Conservation (phyloP, 1,140 invertebrate species). For the Drosophila obscura region DNA sequence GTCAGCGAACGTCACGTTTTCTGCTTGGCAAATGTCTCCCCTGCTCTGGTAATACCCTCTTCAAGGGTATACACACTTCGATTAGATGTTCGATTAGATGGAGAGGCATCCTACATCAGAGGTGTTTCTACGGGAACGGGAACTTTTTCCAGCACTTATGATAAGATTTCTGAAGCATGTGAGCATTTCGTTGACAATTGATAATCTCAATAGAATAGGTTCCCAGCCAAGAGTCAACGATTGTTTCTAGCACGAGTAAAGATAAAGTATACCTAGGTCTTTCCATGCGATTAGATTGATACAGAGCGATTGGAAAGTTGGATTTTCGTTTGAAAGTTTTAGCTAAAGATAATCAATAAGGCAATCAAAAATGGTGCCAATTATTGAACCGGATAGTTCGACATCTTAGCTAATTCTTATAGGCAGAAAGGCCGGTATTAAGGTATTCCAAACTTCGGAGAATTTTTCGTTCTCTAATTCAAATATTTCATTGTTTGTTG, state of each 20-base stretch:
- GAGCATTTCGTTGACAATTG: neutral
- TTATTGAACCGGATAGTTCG: too few species aligned
- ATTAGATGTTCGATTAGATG: constrained; percentile 10
- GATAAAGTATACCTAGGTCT: neutral
- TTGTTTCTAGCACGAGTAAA: neutral
- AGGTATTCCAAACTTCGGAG: neutral
- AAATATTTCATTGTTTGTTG: neutral
- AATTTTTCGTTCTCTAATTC: too few species aligned
- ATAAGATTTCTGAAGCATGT: too few species aligned
- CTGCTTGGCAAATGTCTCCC: constrained; percentile 14
- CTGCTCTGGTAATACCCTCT: neutral
- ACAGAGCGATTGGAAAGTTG: too few species aligned
- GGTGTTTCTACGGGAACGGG: too few species aligned
- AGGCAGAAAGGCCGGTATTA: too few species aligned
- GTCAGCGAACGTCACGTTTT: constrained; percentile 56
- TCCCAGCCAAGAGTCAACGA: neutral
- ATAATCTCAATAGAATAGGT: constrained; percentile 19
- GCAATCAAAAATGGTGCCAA: too few species aligned
- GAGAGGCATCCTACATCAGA: neutral
- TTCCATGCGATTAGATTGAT: too few species aligned
- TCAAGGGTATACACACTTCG: constrained; percentile 6
- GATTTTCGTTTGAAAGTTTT: too few species aligned
- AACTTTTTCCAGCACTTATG: too few species aligned
- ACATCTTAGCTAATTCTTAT: too few species aligned
- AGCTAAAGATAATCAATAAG: too few species aligned